Percentiles rank a stretch among this genome's conserved stretches.
Evolutionary conservation across 2,797 vertebrate species (phyloP).

Genomic region (Esox lucius): DNA sequence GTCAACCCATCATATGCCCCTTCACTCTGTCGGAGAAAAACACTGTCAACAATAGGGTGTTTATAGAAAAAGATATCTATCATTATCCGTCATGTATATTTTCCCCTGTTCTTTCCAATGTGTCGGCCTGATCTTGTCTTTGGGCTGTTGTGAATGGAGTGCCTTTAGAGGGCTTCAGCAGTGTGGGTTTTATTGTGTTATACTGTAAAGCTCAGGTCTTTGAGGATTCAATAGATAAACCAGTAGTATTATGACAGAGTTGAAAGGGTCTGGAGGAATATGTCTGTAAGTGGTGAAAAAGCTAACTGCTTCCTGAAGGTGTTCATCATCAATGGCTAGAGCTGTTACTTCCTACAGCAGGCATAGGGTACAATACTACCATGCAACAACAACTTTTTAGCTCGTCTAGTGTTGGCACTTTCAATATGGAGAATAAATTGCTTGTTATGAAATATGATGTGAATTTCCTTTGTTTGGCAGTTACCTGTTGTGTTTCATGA

Average conservation of each 20-base stretch:
- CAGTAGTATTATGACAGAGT: constrained; percentile 25
- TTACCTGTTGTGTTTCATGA: constrained; percentile 10
- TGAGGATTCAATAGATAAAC: constrained; percentile 50
- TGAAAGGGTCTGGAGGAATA: constrained; percentile 39
- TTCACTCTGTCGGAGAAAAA: constrained; percentile 16
- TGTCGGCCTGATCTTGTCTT: constrained; percentile 12
- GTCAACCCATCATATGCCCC: neutral
- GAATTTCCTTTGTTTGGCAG: constrained; percentile 4
- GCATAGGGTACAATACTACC: constrained; percentile 5
- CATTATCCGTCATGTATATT: neutral
- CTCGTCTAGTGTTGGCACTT: constrained; percentile 21
- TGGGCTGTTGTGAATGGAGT: constrained; percentile 13
- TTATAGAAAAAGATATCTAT: neutral
- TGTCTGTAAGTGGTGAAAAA: constrained; percentile 34
- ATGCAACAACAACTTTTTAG: constrained; percentile 9
- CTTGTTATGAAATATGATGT: neutral
- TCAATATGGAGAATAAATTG: constrained; percentile 3
- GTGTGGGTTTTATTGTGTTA: constrained; percentile 51
- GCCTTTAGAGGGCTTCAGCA: constrained; percentile 2
- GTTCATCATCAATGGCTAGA: constrained; percentile 29
- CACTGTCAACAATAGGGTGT: neutral
- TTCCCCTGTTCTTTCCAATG: neutral
- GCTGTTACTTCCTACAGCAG: constrained; percentile 10
- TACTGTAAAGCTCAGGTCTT: constrained; percentile 34
- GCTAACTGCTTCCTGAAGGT: constrained; percentile 15